phyloP scores from a whole-genome alignment of 1,140 invertebrate species.

The Sinonovacula constricta region DNA sequence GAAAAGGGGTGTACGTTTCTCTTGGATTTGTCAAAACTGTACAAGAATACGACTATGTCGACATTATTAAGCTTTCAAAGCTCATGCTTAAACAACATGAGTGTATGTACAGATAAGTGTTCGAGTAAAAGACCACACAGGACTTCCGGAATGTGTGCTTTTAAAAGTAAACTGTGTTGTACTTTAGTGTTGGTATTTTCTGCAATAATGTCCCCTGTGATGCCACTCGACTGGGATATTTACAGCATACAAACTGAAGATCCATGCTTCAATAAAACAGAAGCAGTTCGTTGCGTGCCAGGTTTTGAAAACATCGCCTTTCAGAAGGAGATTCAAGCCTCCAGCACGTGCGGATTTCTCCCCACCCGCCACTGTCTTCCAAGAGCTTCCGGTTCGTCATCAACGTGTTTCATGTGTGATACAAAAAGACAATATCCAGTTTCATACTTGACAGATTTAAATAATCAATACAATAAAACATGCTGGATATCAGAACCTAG shows the following conservation, averaged over 20 bases:
- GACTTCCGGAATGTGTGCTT: too few relatives aligned
- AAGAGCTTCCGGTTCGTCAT: constrained; percentile 72
- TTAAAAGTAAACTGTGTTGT: too few relatives aligned
- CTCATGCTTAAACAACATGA: too few relatives aligned
- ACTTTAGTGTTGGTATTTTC: too few relatives aligned
- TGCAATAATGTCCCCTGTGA: background rate
- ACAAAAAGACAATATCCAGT: constrained; percentile 87
- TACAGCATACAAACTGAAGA: constrained; percentile 80
- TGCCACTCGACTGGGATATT: constrained; percentile 33
- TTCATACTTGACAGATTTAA: constrained; percentile 93
- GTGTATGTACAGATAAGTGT: too few relatives aligned
- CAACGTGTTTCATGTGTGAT: constrained; percentile 91
- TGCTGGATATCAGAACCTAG: constrained; percentile 91
- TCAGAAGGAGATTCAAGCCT: constrained; percentile 89
- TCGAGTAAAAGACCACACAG: too few relatives aligned
- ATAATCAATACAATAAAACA: constrained; percentile 97
- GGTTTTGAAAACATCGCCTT: constrained; percentile 99
- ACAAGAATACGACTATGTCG: too few relatives aligned
- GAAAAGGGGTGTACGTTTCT: too few relatives aligned
- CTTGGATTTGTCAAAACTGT: too few relatives aligned
- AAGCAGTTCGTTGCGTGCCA: constrained; percentile 80
- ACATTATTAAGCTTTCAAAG: too few relatives aligned
- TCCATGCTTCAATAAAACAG: constrained; percentile 91
- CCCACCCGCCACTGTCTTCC: constrained; percentile 72
- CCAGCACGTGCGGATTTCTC: constrained; percentile 90